These are phyloP conservation scores for Amblyjoppa fuscipennis DNA, from an alignment of 2,888 invertebrate species.

Conservation along the genomic window DNA sequence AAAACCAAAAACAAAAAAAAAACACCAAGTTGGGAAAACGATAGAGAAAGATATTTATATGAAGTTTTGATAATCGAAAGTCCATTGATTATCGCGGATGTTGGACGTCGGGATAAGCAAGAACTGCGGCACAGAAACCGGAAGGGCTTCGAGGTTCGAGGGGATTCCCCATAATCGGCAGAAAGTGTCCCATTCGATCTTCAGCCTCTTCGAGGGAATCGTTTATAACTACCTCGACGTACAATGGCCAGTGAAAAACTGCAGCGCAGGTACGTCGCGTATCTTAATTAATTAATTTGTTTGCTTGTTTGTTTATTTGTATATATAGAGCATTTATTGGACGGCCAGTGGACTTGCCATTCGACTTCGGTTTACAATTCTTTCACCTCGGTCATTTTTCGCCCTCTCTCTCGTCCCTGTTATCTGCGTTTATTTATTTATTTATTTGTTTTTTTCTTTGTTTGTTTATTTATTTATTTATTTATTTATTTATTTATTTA, in stretches of 20 bases:
- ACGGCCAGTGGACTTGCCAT: too few species aligned
- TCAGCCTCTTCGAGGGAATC: conserved; percentile 38
- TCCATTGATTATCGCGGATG: conserved; percentile 66
- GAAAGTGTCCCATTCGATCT: conserved; percentile 1
- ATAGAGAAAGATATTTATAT: not conserved
- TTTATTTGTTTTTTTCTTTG: too few species aligned
- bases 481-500: too few species aligned
- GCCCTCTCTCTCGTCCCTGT: too few species aligned
- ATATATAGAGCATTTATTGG: too few species aligned
- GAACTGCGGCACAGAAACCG: conserved; percentile 54
- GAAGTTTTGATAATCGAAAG: not conserved
- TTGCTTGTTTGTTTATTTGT: too few species aligned
- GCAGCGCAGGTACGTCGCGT: conserved; percentile 78
- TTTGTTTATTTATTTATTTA: conserved; percentile 33
- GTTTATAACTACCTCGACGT: conserved; percentile 65
- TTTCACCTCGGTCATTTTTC: too few species aligned
- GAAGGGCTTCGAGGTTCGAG: conserved; percentile 16
- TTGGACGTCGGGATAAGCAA: conserved; percentile 66
- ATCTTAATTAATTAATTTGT: not conserved
- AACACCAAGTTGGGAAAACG: too few species aligned
- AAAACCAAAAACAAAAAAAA: too few species aligned
- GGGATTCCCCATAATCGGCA: not conserved
- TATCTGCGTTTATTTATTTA: too few species aligned
- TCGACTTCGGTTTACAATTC: too few species aligned
- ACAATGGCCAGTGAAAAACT: conserved; percentile 82